Conservation (phyloP, 2,113 vertebrate species). For the Vireo altiloquus region DNA sequence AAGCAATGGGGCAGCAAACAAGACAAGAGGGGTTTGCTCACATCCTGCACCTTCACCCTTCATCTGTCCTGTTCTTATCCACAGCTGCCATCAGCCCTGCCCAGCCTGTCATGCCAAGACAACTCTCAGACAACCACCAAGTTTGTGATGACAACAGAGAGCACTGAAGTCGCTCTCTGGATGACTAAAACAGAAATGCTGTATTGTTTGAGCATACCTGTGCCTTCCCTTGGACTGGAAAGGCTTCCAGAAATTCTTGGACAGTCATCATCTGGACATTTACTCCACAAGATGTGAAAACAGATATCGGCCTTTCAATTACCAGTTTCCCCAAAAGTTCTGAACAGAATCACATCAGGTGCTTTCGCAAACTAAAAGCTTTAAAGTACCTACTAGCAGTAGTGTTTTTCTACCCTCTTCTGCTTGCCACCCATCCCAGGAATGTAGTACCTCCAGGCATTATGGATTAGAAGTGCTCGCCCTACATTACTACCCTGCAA, state of each 20-base stretch:
- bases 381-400: neutral
- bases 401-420: neutral
- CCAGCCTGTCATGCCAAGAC: neutral
- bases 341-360: neutral
- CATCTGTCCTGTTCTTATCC: neutral
- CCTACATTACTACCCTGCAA: neutral
- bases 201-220: neutral
- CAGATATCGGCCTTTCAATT: neutral
- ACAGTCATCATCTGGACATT: rapidly evolving
- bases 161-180: neutral
- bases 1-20: neutral
- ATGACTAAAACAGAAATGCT: neutral
- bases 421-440: rapidly evolving
- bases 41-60: neutral
- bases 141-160: neutral
- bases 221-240: neutral
- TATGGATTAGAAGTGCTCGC: rapidly evolving
- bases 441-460: neutral
- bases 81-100: neutral
- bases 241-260: neutral
- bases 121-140: neutral
- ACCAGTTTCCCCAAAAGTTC: neutral
- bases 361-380: neutral
- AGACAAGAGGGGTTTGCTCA: neutral
- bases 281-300: neutral